Base-by-base conservation (phyloP, 2,797 vertebrate genomes). In the Perodicticus potto region DNA sequence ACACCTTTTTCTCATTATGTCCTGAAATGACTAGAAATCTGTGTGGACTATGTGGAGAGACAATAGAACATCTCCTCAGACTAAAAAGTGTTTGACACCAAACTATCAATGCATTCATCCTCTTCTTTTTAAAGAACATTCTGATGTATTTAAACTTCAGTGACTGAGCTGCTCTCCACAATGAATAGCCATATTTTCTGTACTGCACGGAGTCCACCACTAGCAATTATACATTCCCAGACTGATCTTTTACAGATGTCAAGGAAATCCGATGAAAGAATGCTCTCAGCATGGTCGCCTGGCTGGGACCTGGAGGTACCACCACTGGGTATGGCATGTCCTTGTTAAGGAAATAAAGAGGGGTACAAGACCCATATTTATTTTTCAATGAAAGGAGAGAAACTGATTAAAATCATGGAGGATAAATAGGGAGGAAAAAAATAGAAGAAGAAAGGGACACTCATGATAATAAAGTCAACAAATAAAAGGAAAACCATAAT, bases 181-280 rank as follows among this genome's bases (percentile, higher is more conserved):
- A 85, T 20, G 37, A 92, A 96, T 7, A 89, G 70, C 73, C 65
- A 25, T 73, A 55, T 94, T 94, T 96, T 96, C 91, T 90, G 57
- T 43, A 88, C 49, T 77, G 59, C 32, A 87, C 76, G 92, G 61
- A 53, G 40, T 82, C 34, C 2, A 55, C 27, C 40, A 57, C 80
- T 65, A 95, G 73, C 82, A 94, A 89, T 96, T 96, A 96, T 2
- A 72, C 86, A 96, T 96, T 95, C 89, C 85, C 1, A 4, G 23
- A 69, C 69, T 96, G 96, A 97, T 92, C 91, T 93, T 76, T 97
- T 85, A 81, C 95, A 97, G 96, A 95, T 97, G 94, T 97, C 77
- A 86, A 93, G 70, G 43, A 83, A 83, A 83, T 40, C 25, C 69
- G 61, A 92, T 70, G 65, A 87, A 82, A 93, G 88, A 61, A 89